Evolutionary conservation across 1,140 invertebrate genomes (phyloP).

Genomic region (Dendrolimus punctatus): DNA sequence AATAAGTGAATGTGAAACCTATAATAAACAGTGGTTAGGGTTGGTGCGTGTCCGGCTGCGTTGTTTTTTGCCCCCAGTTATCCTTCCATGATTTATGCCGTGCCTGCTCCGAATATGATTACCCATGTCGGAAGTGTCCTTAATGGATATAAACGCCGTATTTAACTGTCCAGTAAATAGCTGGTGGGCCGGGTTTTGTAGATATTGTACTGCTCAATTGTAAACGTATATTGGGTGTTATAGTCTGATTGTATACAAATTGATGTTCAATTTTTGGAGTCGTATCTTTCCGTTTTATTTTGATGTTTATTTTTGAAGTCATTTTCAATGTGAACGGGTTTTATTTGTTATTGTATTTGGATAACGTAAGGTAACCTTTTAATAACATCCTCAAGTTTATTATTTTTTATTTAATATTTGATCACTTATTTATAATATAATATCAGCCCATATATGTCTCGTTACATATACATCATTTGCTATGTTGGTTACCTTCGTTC

Average conservation of each 20-base stretch:
- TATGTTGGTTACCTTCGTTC: no score
- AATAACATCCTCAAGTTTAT: no score
- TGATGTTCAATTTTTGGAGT: background rate
- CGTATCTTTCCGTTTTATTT: constrained; percentile 1
- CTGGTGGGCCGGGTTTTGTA: constrained; percentile 14
- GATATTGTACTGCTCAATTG: constrained; percentile 22
- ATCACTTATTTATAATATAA: no score
- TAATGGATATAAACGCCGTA: constrained; percentile 66
- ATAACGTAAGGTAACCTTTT: no score
- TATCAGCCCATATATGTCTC: no score
- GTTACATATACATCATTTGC: no score
- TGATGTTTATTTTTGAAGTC: background rate
- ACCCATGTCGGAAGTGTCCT: constrained; percentile 58
- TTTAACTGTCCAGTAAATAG: constrained; percentile 46
- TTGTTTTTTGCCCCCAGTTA: constrained; percentile 56
- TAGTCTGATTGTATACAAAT: constrained; percentile 16
- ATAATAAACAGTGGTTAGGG: constrained; percentile 49
- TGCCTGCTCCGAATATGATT: constrained; percentile 64
- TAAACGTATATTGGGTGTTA: constrained; percentile 14
- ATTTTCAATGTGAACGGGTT: no score
- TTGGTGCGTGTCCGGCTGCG: constrained; percentile 29
- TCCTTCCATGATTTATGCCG: constrained; percentile 60
- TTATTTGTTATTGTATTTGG: no score
- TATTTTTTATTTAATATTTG: no score
- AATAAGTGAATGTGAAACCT: constrained; percentile 30